A percentile compares a stretch with the other conserved stretches of the same genome.
Conservation (phyloP, 2,888 invertebrate species). For the Agonopterix arenella region DNA sequence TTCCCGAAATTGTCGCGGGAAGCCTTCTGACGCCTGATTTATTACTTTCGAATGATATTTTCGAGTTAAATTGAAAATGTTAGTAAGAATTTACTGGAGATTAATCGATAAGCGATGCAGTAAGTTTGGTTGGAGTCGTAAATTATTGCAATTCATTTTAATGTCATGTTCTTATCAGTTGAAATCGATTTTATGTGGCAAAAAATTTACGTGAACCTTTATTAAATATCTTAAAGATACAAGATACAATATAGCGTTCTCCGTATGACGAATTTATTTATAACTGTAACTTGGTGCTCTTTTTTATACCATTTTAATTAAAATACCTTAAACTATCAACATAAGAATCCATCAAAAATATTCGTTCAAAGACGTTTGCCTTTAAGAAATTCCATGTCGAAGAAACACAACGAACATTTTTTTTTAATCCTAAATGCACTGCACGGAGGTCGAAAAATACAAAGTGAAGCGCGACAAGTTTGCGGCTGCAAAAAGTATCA, state of each 20-base stretch:
- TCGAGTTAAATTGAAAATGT: conserved; percentile 54
- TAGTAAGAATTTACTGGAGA: conserved; percentile 40
- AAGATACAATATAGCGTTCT: too few relatives aligned
- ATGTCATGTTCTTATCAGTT: conserved; percentile 15
- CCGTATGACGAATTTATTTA: too few relatives aligned
- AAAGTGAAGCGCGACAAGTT: conserved; percentile 58
- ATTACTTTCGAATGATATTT: conserved; percentile 47
- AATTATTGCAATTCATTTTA: conserved; percentile 20
- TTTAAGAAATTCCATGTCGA: too few relatives aligned
- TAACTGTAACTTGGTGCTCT: too few relatives aligned
- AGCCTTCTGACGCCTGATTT: conserved; percentile 51
- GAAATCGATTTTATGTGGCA: conserved; percentile 5
- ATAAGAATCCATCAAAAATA: too few relatives aligned
- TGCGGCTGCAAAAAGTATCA: conserved; percentile 52
- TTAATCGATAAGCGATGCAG: conserved; percentile 41
- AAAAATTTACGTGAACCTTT: neutral
- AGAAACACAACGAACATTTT: too few relatives aligned
- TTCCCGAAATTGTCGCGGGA: conserved; percentile 54
- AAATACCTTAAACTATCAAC: too few relatives aligned
- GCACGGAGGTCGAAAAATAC: conserved; percentile 51
- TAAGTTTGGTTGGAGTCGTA: conserved; percentile 25
- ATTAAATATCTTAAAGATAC: too few relatives aligned
- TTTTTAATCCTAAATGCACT: neutral
- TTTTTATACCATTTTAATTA: too few relatives aligned
- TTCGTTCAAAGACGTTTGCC: too few relatives aligned